These are phyloP conservation scores for Ctenomys sociabilis DNA, from an alignment of 2,113 vertebrate species.

Conservation along the genomic window DNA sequence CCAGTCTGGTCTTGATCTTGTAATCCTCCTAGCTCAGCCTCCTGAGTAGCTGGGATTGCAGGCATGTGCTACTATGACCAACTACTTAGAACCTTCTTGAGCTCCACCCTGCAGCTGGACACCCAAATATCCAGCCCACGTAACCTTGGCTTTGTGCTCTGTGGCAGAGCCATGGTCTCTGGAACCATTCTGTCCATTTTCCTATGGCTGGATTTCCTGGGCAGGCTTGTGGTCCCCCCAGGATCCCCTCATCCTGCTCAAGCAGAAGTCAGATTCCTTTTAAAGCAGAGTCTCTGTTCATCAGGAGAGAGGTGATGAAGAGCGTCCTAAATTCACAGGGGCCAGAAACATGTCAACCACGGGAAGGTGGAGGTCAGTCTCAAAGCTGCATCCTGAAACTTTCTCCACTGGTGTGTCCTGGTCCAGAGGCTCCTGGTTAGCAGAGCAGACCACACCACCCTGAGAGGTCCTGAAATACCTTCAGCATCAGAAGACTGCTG, in stretches of 20 bases:
- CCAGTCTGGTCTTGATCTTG: background rate
- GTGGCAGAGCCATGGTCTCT: background rate
- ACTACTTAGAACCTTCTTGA: background rate
- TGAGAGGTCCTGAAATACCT: background rate
- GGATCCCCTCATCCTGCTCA: background rate
- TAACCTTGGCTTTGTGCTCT: background rate
- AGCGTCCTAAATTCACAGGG: background rate
- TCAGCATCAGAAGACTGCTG: background rate
- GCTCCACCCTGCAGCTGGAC: background rate
- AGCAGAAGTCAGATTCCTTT: background rate
- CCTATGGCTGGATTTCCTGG: background rate
- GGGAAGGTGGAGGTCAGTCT: background rate
- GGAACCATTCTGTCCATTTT: background rate
- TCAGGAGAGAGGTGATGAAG: background rate
- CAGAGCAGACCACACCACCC: background rate
- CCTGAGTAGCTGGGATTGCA: background rate
- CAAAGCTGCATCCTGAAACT: background rate
- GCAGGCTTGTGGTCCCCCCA: background rate
- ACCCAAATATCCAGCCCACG: background rate
- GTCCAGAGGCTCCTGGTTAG: rapidly evolving
- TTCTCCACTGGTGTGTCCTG: background rate
- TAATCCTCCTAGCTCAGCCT: background rate
- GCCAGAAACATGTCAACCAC: background rate
- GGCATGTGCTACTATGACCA: background rate
- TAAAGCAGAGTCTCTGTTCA: background rate